Evolutionary conservation across 2,888 invertebrate genomes (phyloP).

Genomic region (Tachina grossa): DNA sequence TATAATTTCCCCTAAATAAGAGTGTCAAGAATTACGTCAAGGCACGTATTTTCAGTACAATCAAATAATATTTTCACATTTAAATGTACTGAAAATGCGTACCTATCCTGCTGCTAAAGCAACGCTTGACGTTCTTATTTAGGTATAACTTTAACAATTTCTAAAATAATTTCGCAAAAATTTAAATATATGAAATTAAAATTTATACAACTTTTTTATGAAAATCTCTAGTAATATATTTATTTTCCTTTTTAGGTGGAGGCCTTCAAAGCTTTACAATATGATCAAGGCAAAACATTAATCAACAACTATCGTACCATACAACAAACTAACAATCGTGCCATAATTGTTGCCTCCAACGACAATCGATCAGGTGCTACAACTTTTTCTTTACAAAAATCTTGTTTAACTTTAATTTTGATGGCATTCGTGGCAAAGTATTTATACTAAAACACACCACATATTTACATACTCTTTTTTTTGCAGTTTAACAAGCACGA

Average conservation of each 20-base stretch:
- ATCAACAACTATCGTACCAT: conserved; percentile 83
- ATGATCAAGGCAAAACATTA: conserved; percentile 79
- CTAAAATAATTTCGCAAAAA: too few species aligned
- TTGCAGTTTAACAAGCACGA: background rate
- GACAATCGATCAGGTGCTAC: conserved; percentile 44
- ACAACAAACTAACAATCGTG: conserved; percentile 78
- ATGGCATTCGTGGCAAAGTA: conserved; percentile 69
- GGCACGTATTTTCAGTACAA: too few species aligned
- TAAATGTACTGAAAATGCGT: too few species aligned
- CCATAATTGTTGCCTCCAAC: conserved; percentile 75
- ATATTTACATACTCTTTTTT: background rate
- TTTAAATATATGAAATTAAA: too few species aligned
- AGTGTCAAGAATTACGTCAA: too few species aligned
- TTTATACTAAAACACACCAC: conserved; percentile 53
- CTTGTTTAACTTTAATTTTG: conserved; percentile 65
- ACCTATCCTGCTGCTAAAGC: too few species aligned
- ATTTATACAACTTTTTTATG: too few species aligned
- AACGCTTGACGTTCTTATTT: too few species aligned
- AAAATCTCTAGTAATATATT: too few species aligned
- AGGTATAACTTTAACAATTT: too few species aligned
- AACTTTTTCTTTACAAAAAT: conserved; percentile 16
- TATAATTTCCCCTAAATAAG: too few species aligned
- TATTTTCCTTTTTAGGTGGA: conserved; percentile 78
- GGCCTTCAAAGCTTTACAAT: conserved; percentile 81
- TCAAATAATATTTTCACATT: too few species aligned